Percentiles rank a stretch among this genome's conserved stretches.
phyloP scores from a whole-genome alignment of 1,140 invertebrate species.

The Drosophila elegans region DNA sequence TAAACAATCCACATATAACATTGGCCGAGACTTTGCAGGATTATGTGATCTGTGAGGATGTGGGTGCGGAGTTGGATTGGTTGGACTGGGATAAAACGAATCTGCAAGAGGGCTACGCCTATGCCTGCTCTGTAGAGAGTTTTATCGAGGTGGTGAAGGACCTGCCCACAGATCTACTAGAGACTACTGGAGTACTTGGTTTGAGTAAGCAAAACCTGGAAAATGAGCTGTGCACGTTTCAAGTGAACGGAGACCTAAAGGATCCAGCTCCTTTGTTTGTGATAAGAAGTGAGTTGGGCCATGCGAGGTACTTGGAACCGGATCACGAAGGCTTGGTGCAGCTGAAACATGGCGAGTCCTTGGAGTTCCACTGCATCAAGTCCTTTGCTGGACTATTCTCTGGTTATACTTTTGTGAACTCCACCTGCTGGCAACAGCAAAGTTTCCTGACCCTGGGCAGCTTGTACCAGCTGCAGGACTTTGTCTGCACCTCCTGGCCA shows the following conservation, averaged over 20 bases:
- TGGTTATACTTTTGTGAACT: slow-evolving; percentile 38
- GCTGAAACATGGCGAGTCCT: slow-evolving; percentile 53
- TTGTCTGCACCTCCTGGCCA: slow-evolving; percentile 73
- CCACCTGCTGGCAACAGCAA: slow-evolving; percentile 57
- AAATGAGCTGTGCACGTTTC: slow-evolving; percentile 46
- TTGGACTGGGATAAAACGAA: slow-evolving; percentile 85
- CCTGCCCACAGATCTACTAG: slow-evolving; percentile 65
- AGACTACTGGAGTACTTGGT: slow-evolving; percentile 57
- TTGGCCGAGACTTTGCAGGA: slow-evolving; percentile 69
- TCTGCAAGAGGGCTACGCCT: slow-evolving; percentile 87
- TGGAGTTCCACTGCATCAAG: slow-evolving; percentile 70
- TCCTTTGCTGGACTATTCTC: slow-evolving; percentile 51
- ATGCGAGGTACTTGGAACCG: slow-evolving; percentile 58
- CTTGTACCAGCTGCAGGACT: slow-evolving; percentile 63
- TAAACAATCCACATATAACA: slow-evolving; percentile 87
- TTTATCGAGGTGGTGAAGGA: slow-evolving; percentile 86
- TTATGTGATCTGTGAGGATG: slow-evolving; percentile 86
- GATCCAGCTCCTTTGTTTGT: slow-evolving; percentile 68
- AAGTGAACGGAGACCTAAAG: slow-evolving; percentile 63
- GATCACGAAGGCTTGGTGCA: slow-evolving; percentile 52
- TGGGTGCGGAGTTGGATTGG: slow-evolving; percentile 86
- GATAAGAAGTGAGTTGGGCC: slow-evolving; percentile 25
- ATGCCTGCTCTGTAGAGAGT: slow-evolving; percentile 88
- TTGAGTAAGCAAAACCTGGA: slow-evolving; percentile 29
- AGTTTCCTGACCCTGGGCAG: slow-evolving; percentile 59